Evolutionary conservation across 2,797 vertebrate genomes (phyloP), one percentile per base, ranked within the genome.

Genomic region (Takifugu rubripes): DNA sequence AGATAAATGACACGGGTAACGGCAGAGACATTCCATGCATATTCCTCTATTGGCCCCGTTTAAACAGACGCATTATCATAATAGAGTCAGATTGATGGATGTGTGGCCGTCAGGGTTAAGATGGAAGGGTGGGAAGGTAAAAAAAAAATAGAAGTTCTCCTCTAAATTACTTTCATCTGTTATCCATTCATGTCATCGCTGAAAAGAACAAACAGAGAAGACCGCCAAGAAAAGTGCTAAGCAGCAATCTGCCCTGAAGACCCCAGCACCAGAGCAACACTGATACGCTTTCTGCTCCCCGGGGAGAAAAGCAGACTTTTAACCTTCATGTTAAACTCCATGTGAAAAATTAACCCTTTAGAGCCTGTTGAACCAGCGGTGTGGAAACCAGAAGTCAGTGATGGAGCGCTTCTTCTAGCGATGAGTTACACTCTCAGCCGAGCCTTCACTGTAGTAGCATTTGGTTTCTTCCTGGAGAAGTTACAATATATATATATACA

Each of bases 1-100:
- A 54, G 74, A 70, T 81, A 74, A 83, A 83, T 65, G 75, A 67
- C 64, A 62, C 1, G 36, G 69, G 61, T 54, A 25, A 58, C 64
- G 26, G 66, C 64, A 16, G 53, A 24, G 24, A 10, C 17, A 15
- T 63, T 47, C 52, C 61, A 56, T 68, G 72, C 63, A 78, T 78
- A 68, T 74, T 61, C 53, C 61, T 69, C 60, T 60, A 70, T 82
- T 80, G 75, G 16, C 42, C 45, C 48, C 58, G 40, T 67, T 65
- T 61, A 60, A 70, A 68, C 68, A 71, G 52, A 40, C n/a, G 79
- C 46, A 75, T 74, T 59, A 66, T 55, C 54, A 42, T 70, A 61
- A 71, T 65, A 17, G 59, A 69, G 70, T 58, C 31, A 10, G 51
- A 70, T 68, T 50, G 70, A 65, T 17, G 21, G 44, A 21, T n/a